phyloP scores from a whole-genome alignment of 2,888 invertebrate genomes.

The Desoria tigrina region DNA sequence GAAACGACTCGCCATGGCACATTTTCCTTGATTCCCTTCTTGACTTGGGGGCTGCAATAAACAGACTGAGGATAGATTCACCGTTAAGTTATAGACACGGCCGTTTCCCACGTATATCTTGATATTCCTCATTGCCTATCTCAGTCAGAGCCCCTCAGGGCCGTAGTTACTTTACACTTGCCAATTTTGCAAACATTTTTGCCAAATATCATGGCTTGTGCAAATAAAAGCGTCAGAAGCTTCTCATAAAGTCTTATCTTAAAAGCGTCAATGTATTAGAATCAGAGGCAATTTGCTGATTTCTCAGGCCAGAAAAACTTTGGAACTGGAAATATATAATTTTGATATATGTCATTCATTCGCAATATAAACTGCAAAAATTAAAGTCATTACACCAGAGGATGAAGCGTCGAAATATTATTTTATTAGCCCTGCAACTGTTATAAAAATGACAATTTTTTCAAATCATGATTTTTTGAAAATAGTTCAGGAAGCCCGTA shows the following conservation, averaged over 20 bases:
- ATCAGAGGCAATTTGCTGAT: neutral
- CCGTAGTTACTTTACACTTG: neutral
- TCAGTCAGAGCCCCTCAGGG: neutral
- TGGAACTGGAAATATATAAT: neutral
- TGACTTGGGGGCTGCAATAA: slow-evolving; percentile 16
- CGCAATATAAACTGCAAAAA: too few relatives aligned
- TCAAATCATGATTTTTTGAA: too few relatives aligned
- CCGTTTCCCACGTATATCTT: neutral
- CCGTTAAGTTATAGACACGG: slow-evolving; percentile 26
- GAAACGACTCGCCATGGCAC: slow-evolving; percentile 23
- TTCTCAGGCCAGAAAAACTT: neutral
- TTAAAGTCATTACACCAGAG: too few relatives aligned
- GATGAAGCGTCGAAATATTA: neutral
- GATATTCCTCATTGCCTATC: neutral
- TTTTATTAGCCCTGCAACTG: too few relatives aligned
- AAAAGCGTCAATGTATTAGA: neutral
- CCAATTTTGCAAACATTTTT: too few relatives aligned
- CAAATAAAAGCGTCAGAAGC: neutral
- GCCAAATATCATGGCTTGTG: too few relatives aligned
- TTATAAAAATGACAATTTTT: too few relatives aligned
- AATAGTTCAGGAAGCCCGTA: too few relatives aligned
- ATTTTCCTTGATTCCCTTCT: slow-evolving; percentile 32
- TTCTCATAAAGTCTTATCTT: too few relatives aligned
- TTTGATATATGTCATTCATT: too few relatives aligned
- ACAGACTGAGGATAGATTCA: slow-evolving; percentile 14